phyloP scores from a whole-genome alignment of 1,140 invertebrate species.

The Solen grandis region DNA sequence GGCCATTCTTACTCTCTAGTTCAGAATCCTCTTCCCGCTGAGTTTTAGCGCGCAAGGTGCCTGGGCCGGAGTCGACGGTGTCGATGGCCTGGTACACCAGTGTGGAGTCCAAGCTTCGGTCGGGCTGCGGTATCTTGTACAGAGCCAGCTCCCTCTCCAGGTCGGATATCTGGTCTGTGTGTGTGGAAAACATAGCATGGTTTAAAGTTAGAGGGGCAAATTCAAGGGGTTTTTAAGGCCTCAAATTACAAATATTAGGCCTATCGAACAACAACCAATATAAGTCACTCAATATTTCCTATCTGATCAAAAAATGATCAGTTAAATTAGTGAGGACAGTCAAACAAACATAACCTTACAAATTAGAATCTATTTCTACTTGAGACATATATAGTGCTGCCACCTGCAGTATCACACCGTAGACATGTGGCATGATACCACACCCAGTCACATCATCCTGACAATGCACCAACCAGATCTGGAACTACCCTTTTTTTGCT shows the following conservation, averaged over 20 bases:
- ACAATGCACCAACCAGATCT: too few relatives aligned
- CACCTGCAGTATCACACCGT: too few relatives aligned
- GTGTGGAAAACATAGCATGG: not conserved
- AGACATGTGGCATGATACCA: too few relatives aligned
- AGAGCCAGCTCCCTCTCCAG: constrained; percentile 58
- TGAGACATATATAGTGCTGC: too few relatives aligned
- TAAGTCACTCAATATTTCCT: not conserved
- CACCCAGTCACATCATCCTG: too few relatives aligned
- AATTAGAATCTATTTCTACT: too few relatives aligned
- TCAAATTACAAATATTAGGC: not conserved
- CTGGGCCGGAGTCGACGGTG: constrained; percentile 8
- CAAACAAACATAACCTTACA: too few relatives aligned
- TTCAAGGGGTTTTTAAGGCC: not conserved
- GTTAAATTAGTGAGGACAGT: too few relatives aligned
- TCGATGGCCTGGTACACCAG: constrained; percentile 16
- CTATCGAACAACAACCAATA: too few relatives aligned
- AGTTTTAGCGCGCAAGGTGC: constrained; percentile 1
- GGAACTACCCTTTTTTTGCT: too few relatives aligned
- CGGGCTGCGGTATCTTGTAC: constrained; percentile 60
- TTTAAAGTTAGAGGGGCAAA: too few relatives aligned
- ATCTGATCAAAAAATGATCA: too few relatives aligned
- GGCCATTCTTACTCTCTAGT: constrained; percentile 69
- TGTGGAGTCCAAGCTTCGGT: constrained; percentile 39
- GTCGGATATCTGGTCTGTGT: constrained; percentile 60
- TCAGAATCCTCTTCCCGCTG: constrained; percentile 61